Conservation (phyloP, 2,888 invertebrate species). For the Byasa hedistus region DNA sequence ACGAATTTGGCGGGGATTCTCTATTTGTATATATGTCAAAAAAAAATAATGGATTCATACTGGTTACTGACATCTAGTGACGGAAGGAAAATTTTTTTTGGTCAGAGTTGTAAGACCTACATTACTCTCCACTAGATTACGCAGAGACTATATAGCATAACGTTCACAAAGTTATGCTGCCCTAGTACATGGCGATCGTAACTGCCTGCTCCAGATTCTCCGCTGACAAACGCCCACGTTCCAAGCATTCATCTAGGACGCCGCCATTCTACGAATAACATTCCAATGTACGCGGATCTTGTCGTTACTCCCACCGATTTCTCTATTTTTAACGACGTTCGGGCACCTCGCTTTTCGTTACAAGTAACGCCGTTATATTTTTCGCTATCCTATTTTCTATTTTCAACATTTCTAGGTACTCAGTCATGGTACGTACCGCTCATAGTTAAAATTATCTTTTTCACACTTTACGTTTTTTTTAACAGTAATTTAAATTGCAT, state of each 20-base stretch:
- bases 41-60: not conserved
- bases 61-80: slow-evolving; percentile 34
- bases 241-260: slow-evolving; percentile 60
- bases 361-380: slow-evolving; percentile 27
- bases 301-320: slow-evolving; percentile 22
- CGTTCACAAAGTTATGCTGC: slow-evolving; percentile 42
- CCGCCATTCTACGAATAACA: slow-evolving; percentile 30
- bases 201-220: slow-evolving; percentile 80
- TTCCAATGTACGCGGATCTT: slow-evolving; percentile 15
- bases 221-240: slow-evolving; percentile 68
- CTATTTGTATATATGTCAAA: not conserved
- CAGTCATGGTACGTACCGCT: not conserved
- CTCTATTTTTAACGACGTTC: slow-evolving; percentile 28
- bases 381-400: slow-evolving; percentile 24
- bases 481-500: too few relatives aligned
- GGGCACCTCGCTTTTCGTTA: slow-evolving; percentile 18
- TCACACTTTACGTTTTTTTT: too few relatives aligned
- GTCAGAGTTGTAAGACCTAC: not conserved
- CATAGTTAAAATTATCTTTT: not conserved
- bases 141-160: not conserved
- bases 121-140: slow-evolving; percentile 46
- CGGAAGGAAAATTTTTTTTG: slow-evolving; percentile 8
- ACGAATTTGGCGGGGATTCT: not conserved
- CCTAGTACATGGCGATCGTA: slow-evolving; percentile 77
- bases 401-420: not conserved